Evolutionary conservation across 92 coral and sea anemone genomes (phyloP).

Genomic region (Porites rus): DNA sequence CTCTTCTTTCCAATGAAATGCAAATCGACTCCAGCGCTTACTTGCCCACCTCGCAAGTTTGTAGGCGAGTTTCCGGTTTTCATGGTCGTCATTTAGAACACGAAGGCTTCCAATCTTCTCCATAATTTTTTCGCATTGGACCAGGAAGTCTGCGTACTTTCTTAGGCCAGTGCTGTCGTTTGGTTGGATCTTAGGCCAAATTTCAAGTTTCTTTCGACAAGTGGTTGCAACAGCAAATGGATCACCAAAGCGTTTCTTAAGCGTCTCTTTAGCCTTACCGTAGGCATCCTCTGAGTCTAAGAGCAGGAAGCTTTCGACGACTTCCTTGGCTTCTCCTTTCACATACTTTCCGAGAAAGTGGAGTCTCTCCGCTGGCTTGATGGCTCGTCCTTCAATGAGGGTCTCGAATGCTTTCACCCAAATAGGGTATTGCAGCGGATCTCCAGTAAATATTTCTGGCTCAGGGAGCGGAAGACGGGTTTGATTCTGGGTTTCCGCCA

Average conservation of each 20-base stretch:
- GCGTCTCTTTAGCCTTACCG: constrained; percentile 55
- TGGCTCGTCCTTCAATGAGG: constrained; percentile 61
- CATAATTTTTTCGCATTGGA: constrained; percentile 62
- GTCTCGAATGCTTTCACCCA: constrained; percentile 72
- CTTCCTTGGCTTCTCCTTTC: constrained; percentile 63
- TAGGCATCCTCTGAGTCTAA: constrained; percentile 65
- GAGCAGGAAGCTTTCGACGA: constrained; percentile 65
- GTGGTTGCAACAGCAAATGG: constrained; percentile 63
- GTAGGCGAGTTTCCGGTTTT: constrained; percentile 47
- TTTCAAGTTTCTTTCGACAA: constrained; percentile 52
- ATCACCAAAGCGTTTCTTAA: constrained; percentile 65
- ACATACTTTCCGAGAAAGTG: constrained; percentile 66
- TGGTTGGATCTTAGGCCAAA: constrained; percentile 59
- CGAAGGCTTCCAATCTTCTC: constrained; percentile 41
- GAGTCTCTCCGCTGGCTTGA: constrained; percentile 50
- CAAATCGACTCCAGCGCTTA: constrained; percentile 56
- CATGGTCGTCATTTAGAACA: constrained; percentile 62
- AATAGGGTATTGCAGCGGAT: constrained; percentile 55
- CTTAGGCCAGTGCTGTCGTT: constrained; percentile 52
- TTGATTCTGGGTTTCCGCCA: constrained; percentile 58
- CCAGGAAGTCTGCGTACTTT: constrained; percentile 61
- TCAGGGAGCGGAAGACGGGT: constrained; percentile 65
- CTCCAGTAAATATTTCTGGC: constrained; percentile 64
- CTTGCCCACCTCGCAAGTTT: constrained; percentile 58
- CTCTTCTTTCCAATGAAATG: constrained; percentile 26